These are phyloP conservation scores for Lagria hirta DNA, from an alignment of 2,888 invertebrate species.

Conservation along the genomic window DNA sequence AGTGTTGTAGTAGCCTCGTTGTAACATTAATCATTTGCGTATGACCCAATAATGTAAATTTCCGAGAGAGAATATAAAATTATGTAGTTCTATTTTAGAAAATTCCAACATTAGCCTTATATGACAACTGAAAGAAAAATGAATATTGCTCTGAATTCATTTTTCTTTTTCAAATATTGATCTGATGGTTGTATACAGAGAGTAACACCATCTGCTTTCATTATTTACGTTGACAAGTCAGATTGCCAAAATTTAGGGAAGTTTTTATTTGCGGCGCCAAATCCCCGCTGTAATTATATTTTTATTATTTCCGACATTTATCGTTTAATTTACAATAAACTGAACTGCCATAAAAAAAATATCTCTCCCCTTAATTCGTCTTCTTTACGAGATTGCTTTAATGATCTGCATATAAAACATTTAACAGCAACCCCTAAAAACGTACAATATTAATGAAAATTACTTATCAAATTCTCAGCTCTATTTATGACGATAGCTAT, in stretches of 20 bases:
- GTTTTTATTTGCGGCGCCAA: constrained; percentile 8
- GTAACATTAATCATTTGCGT: no score
- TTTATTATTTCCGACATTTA: constrained; percentile 25
- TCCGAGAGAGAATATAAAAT: no score
- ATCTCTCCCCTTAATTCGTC: constrained; percentile 18
- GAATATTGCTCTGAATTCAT: no score
- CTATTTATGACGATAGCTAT: constrained; percentile 10
- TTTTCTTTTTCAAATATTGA: no score
- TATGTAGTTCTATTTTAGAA: no score
- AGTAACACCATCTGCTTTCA: constrained; percentile 3
- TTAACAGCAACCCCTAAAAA: constrained; percentile 13
- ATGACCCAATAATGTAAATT: no score
- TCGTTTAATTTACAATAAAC: constrained; percentile 28
- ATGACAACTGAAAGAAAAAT: no score
- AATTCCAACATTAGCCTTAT: no score
- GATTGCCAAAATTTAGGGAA: constrained; percentile 3
- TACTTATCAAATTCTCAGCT: constrained; percentile 26
- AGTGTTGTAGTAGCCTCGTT: no score
- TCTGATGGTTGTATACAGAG: no score
- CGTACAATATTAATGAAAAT: constrained; percentile 20
- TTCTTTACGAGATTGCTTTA: constrained; percentile 18
- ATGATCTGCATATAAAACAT: constrained; percentile 20
- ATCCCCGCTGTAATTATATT: constrained; percentile 18
- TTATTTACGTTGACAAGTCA: constrained; percentile 1
- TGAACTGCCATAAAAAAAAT: constrained; percentile 21